Conservation (phyloP, 2,797 vertebrate genomes). For the Capromys pilorides region DNA sequence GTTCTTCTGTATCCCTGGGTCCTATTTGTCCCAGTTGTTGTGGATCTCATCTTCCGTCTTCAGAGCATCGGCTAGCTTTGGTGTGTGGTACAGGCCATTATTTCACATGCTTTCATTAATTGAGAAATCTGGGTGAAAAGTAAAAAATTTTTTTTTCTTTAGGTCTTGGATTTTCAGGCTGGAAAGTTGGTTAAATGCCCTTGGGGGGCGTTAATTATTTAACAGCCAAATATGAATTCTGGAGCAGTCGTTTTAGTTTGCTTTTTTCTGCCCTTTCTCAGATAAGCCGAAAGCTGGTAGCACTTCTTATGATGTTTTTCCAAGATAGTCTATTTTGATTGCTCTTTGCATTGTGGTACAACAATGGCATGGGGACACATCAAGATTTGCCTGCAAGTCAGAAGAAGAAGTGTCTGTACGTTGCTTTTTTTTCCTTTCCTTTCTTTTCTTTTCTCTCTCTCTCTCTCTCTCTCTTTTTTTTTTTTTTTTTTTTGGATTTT, state of each 20-base stretch:
- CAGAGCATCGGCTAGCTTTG: not conserved
- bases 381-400: not conserved
- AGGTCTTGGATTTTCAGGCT: slow-evolving; percentile 10
- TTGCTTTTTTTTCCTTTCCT: too few relatives aligned
- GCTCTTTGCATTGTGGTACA: not conserved
- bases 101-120: slow-evolving; percentile 25
- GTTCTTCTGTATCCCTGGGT: not conserved
- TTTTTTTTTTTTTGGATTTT: too few relatives aligned
- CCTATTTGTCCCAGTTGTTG: not conserved
- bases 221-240: not conserved
- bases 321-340: not conserved
- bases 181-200: not conserved
- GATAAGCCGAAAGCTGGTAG: not conserved
- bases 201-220: not conserved
- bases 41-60: slow-evolving; percentile 55
- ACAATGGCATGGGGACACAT: not conserved
- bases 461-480: too few relatives aligned
- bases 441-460: too few relatives aligned
- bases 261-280: not conserved
- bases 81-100: not conserved
- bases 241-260: not conserved
- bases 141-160: slow-evolving; percentile 22
- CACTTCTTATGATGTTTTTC: not conserved
- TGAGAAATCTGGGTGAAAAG: slow-evolving; percentile 22
- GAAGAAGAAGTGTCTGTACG: not conserved